phyloP scores from a whole-genome alignment of 2,888 invertebrate species.

The Chalcis sispes region DNA sequence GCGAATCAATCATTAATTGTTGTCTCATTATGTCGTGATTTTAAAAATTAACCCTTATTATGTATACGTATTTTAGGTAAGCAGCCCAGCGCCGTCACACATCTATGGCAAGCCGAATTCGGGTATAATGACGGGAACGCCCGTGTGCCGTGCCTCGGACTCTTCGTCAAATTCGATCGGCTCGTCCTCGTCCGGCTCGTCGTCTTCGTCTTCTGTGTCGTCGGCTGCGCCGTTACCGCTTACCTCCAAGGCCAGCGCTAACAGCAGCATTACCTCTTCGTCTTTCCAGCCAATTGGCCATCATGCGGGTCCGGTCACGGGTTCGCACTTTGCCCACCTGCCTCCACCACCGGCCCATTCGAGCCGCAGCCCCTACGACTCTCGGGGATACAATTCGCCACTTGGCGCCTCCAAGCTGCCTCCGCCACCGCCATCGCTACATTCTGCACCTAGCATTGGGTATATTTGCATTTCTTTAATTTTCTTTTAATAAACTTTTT shows the following conservation, averaged over 20 bases:
- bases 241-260: constrained; percentile 78
- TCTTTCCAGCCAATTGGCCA: constrained; percentile 52
- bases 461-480: not conserved
- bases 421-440: constrained; percentile 77
- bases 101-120: constrained; percentile 83
- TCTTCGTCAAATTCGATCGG: not conserved
- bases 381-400: constrained; percentile 68
- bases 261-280: constrained; percentile 76
- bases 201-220: constrained; percentile 66
- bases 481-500: not conserved
- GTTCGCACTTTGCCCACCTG: constrained; percentile 70
- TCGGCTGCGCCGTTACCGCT: constrained; percentile 78
- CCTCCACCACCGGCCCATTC: constrained; percentile 75
- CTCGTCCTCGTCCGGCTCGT: constrained; percentile 9
- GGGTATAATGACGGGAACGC: constrained; percentile 78
- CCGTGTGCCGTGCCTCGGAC: constrained; percentile 77
- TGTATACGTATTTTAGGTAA: too few relatives aligned
- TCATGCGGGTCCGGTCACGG: constrained; percentile 62
- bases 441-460: constrained; percentile 63
- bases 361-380: constrained; percentile 76
- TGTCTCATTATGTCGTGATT: not conserved
- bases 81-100: constrained; percentile 87
- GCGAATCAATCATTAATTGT: too few relatives aligned
- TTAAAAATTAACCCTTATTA: too few relatives aligned
- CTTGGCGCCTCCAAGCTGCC: constrained; percentile 69